These are phyloP conservation scores for Amniataba percoides DNA, from an alignment of 2,797 vertebrate genomes.

Conservation along the genomic window DNA sequence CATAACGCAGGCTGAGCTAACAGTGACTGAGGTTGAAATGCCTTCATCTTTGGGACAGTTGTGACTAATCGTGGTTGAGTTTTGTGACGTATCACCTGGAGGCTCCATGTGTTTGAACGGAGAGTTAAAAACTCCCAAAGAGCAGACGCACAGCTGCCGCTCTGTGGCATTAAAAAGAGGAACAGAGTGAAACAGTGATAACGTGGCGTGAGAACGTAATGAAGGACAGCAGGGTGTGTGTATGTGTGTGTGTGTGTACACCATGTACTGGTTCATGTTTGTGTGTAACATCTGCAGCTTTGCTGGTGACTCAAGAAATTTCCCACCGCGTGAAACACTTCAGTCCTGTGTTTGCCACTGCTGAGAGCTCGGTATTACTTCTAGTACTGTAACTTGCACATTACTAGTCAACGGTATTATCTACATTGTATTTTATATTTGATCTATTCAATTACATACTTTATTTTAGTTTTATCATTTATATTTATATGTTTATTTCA, in stretches of 20 bases:
- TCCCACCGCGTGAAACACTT: background rate
- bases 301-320: conserved; percentile 24
- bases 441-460: too few species aligned
- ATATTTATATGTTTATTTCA: too few species aligned
- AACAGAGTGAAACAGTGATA: conserved; percentile 36
- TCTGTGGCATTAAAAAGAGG: conserved; percentile 34
- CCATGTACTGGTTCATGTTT: conserved; percentile 24
- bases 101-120: background rate
- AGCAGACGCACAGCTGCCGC: conserved; percentile 19
- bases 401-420: too few species aligned
- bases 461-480: too few species aligned
- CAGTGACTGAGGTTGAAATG: background rate
- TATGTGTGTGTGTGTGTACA: conserved; percentile 8
- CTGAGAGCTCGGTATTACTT: background rate
- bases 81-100: background rate
- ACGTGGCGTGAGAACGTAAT: conserved; percentile 25
- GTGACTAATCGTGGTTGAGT: background rate
- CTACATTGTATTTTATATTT: too few species aligned
- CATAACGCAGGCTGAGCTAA: background rate
- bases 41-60: background rate
- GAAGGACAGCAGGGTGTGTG: conserved; percentile 16
- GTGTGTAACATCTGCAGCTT: conserved; percentile 40
- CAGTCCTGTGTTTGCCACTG: background rate
- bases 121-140: background rate
- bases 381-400: too few species aligned